Evolutionary conservation across 2,797 vertebrate genomes (phyloP), one percentile per base, ranked within the genome.

Genomic region (Nasua narica): DNA sequence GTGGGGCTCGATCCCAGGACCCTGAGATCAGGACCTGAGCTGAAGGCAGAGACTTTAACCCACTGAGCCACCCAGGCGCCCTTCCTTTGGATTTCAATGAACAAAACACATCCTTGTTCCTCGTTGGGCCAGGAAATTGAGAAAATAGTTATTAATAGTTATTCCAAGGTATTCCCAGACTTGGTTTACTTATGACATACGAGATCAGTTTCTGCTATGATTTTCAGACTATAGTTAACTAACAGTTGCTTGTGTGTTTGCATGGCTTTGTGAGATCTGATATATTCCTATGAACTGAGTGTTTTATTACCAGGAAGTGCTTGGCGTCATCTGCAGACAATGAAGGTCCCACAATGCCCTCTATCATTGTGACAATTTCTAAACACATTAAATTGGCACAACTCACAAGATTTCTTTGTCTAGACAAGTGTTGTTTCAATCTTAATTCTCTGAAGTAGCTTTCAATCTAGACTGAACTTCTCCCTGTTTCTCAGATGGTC

Each of bases 171-270:
- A 70, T 93, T 89, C 40, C 35, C 48, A 94, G n/a, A 35, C 54
- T 93, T 76, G 25, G 21, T 91, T 79, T 96, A 29, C 2, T 95
- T 65, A 72, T 96, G 91, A 67, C 15, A 77, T 70, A 60, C 48
- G 14, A 90, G 62, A 37, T 90, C 32, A 37, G 21, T 85, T 92
- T 93, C 48, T 79, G 72, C 32, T 67, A 35, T 56, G 37, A 69
- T 89, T 92, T 91, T 79, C 48, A 94, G 50, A 58, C 15, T 48
- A 65, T 48, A 77, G 48, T 48, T 93, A 74, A 86, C 69, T 69
- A 97, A 86, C n/a, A 76, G 1, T 48, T 62, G 21, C 29, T 25
- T 83, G 23, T 29, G 48, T 62, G 14, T 82, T 72, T 56, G 62
- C 18, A 78, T 60, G 21, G 8, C 48, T 90, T 93, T 50, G 35